Base-by-base conservation (phyloP, 2,113 vertebrate genomes). In the Mungos mungo region DNA sequence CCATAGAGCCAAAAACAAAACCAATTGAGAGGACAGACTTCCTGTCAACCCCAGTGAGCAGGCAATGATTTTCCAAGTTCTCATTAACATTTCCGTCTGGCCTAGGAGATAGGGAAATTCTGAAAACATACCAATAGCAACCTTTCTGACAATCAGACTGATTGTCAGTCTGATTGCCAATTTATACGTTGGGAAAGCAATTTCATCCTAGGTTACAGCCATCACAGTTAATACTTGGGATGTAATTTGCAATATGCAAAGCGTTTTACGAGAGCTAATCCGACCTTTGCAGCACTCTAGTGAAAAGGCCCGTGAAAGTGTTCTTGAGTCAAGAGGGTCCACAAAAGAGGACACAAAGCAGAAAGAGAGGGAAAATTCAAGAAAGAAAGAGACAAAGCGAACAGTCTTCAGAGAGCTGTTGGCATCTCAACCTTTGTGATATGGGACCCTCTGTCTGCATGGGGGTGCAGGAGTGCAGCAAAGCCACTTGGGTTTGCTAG, bases 211-310 rank as follows among this genome's bases (percentile, higher is more conserved):
- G 38, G n/a, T 65, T 65, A 83, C 9, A 63, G 33, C 13, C 85
- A 77, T 65, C 88, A 65, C 47, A 29, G 19, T 41, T 45, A 71
- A 69, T 33, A 84, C 35, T 69, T 77, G 31, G 35, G 38, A 33
- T 72, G 13, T 29, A 66, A n/a, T 72, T 38, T 88, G 33, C 27
- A 72, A 31, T n/a, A 90, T 19, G 11, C 57, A 60, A 79, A 96
- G 10, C 57, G 71, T 90, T 95, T 87, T 66, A 90, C 63, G n/a
- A 90, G 31, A 96, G 38, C 57, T 72, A 41, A 68, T 94, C 88
- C 82, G 45, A 80, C 92, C 7, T 87, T 54, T 72, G 54, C 63
- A 87, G 47, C 19, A 19, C 80, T 93, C 52, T 57, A 83, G 57
- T 52, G 85, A 54, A 76, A 88, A 93, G 6, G 23, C 38, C 65